Evolutionary conservation across 2,888 invertebrate genomes (phyloP), one percentile per base, ranked within the genome.

Genomic region (Watsonalla cultraria): DNA sequence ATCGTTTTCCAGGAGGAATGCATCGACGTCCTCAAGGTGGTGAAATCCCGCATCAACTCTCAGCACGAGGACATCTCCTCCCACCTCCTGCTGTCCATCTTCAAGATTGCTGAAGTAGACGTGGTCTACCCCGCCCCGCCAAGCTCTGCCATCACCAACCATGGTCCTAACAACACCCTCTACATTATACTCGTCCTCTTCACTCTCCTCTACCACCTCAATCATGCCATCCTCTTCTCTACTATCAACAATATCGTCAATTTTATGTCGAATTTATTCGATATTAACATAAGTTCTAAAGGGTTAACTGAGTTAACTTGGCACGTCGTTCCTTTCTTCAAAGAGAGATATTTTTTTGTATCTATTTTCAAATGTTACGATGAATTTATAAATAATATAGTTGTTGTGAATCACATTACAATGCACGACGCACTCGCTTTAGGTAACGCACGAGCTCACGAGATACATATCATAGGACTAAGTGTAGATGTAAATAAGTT

Each of bases 81-180:
- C 51, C 96, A 97, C 82, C 94, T 96, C 58, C 92, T 97, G 45
- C 92, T 97, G 56, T 97, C 97, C 67, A 96, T 97, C 82, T 96
- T 97, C 91, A 97, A 97, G 91, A 96, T 97, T 92, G 97, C 97
- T 53, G 97, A 97, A 91, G 96, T 97, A 53, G 96, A 97, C 84
- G 95, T 96, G 52, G 94, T 96, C 63, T 94, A 96, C 84, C 95
- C 96, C 33, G 74, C 89, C 0, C 94, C 94, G 39, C 91, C 93
- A 5, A 93, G 92, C 76, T 93, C 93, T 47, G 84, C 86, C 49
- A 81, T 78, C 51, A 70, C 74, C 48, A 62, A 70, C 58, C 77
- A 81, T 62, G 72, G 65, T 54, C 87, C 90, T 9, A 60, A 70
- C 56, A 70, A 68, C 56, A 67, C 69, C 58, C 64, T 86, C 56